Conservation (phyloP, 2,797 vertebrate species). For the Spea hammondii region DNA sequence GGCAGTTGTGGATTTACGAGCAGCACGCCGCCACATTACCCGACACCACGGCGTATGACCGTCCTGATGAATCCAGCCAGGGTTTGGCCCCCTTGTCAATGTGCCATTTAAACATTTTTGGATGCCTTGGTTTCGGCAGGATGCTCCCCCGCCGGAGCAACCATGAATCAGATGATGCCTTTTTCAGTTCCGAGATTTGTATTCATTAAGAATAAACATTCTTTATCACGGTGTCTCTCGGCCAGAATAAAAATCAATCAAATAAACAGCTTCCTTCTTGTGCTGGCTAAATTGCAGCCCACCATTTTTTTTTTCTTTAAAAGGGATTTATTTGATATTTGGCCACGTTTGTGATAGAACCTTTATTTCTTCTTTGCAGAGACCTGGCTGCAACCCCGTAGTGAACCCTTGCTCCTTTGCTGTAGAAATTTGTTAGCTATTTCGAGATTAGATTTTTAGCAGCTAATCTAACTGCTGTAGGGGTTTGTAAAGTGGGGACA, state of each 20-base stretch:
- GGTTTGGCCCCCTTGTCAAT: conserved; percentile 50
- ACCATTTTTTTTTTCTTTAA: conserved; percentile 61
- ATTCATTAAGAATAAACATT: conserved; percentile 60
- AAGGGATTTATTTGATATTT: conserved; percentile 84
- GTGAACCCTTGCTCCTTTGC: conserved; percentile 77
- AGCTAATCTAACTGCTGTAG: conserved; percentile 83
- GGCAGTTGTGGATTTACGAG: conserved; percentile 4
- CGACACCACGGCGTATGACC: conserved; percentile 7
- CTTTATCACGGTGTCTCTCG: conserved; percentile 60
- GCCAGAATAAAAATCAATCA: conserved; percentile 83
- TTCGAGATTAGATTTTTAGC: conserved; percentile 79
- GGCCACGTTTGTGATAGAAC: conserved; percentile 74
- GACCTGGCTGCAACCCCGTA: conserved; percentile 73
- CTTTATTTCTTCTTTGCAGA: conserved; percentile 77
- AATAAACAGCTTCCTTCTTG: conserved; percentile 73
- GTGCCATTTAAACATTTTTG: conserved; percentile 44
- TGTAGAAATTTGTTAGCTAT: conserved; percentile 78
- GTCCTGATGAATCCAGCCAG: conserved; percentile 24
- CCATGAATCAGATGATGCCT: conserved; percentile 58
- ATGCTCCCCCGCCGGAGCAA: conserved; percentile 58
- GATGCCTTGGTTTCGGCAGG: conserved; percentile 45
- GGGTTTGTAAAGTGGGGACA: conserved; percentile 76
- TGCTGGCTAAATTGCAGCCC: conserved; percentile 73
- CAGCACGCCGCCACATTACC: conserved; percentile 12
- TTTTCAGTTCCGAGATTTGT: conserved; percentile 60